phyloP scores from a whole-genome alignment of 35 echinoderm and acorn worm genomes.

The Stichopus chloronotus region DNA sequence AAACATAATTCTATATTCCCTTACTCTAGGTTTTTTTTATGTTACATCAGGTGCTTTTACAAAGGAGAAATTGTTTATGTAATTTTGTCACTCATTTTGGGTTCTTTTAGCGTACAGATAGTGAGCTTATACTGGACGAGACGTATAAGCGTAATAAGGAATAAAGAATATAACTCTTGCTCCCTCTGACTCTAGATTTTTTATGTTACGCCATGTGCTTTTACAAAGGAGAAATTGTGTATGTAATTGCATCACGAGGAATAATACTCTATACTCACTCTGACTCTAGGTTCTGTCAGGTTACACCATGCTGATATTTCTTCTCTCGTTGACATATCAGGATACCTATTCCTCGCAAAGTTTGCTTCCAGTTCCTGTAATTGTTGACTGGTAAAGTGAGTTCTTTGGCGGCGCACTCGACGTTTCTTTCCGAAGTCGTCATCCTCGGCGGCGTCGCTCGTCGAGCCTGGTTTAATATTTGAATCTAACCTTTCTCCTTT shows the following conservation, averaged over 20 bases:
- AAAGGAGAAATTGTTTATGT: background rate
- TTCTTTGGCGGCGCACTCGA: constrained; percentile 87
- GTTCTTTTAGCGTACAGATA: constrained; percentile 88
- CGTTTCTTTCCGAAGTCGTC: constrained; percentile 71
- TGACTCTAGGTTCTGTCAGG: constrained; percentile 90
- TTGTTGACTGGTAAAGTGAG: constrained; percentile 98
- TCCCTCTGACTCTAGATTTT: constrained; percentile 85
- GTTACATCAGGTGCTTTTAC: constrained; percentile 76
- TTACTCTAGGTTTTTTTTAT: constrained; percentile 85
- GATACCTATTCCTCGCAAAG: constrained; percentile 93
- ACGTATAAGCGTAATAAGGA: background rate
- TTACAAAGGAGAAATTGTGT: background rate
- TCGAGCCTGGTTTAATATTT: constrained; percentile 48
- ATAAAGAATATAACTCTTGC: constrained; percentile 4
- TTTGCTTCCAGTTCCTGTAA: constrained; percentile 96
- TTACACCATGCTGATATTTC: constrained; percentile 98
- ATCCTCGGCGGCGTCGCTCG: constrained; percentile 53
- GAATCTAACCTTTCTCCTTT: constrained; percentile 42
- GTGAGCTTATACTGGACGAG: constrained; percentile 77
- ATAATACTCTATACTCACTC: constrained; percentile 70
- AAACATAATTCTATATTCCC: constrained; percentile 58
- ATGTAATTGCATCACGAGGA: too few relatives aligned
- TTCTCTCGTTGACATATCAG: constrained; percentile 98
- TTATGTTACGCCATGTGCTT: constrained; percentile 85
- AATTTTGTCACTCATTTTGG: constrained; percentile 58